These are phyloP conservation scores for Cherax destructor DNA, from an alignment of 1,140 invertebrate species.

Conservation along the genomic window DNA sequence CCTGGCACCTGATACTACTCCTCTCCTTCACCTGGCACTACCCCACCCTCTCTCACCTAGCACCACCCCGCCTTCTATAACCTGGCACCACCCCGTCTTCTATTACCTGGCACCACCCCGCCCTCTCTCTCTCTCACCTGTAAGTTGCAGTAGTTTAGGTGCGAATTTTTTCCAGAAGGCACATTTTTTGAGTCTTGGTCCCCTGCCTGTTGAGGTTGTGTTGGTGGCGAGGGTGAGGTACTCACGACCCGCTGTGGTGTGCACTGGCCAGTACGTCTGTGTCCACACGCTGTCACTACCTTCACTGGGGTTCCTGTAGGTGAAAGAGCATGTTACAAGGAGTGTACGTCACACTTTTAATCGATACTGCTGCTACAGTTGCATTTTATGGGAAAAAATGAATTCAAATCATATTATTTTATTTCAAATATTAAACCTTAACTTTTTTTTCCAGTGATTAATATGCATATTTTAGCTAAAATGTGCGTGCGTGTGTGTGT, in stretches of 20 bases:
- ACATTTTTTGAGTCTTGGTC: slow-evolving; percentile 91
- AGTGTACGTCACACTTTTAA: no score
- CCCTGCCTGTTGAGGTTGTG: slow-evolving; percentile 85
- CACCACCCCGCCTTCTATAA: neutral
- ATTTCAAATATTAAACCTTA: no score
- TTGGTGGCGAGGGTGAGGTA: slow-evolving; percentile 90
- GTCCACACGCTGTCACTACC: slow-evolving; percentile 59
- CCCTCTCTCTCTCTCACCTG: slow-evolving; percentile 56
- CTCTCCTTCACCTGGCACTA: neutral
- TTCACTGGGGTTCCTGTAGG: slow-evolving; percentile 69
- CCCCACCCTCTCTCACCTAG: no score
- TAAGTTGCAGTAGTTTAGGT: slow-evolving; percentile 80
- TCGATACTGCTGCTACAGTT: no score
- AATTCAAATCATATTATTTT: no score
- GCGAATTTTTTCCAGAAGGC: slow-evolving; percentile 97
- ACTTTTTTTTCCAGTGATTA: no score
- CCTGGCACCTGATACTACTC: no score
- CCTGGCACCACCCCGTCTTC: neutral
- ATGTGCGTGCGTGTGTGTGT: no score
- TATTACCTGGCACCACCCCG: neutral
- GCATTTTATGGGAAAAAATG: no score
- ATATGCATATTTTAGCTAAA: no score
- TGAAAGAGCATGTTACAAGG: neutral
- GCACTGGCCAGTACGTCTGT: slow-evolving; percentile 86
- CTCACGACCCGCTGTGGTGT: slow-evolving; percentile 88